Percentiles rank a stretch among this genome's conserved stretches.
phyloP scores from a whole-genome alignment of 2,888 invertebrate genomes.

The Seira musarum region DNA sequence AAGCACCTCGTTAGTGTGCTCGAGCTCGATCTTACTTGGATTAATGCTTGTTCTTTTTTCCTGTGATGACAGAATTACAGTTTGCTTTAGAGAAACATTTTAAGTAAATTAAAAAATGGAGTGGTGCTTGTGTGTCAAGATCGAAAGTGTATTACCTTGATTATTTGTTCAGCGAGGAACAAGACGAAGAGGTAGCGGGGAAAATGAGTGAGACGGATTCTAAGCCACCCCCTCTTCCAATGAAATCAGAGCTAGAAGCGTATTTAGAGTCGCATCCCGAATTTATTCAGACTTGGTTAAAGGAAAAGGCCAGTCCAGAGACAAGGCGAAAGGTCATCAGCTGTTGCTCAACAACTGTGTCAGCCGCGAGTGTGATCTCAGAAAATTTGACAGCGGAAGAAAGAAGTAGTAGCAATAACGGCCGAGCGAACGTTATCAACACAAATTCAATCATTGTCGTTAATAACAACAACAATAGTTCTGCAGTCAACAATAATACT shows the following conservation, averaged over 20 bases:
- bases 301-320: conserved; percentile 82
- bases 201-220: conserved; percentile 53
- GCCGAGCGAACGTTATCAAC: conserved; percentile 27
- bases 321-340: conserved; percentile 73
- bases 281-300: conserved; percentile 82
- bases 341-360: conserved; percentile 42
- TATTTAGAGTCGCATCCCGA: conserved; percentile 78
- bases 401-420: conserved; percentile 34
- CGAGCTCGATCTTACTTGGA: too few relatives aligned
- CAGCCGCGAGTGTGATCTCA: conserved; percentile 19
- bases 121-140: too few relatives aligned
- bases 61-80: too few relatives aligned
- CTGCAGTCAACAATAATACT: conserved; percentile 49
- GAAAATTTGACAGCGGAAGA: conserved; percentile 25
- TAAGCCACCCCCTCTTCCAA: conserved; percentile 30
- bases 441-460: conserved; percentile 35
- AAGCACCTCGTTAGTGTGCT: too few relatives aligned
- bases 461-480: conserved; percentile 56
- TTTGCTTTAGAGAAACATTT: too few relatives aligned
- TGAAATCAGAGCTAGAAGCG: conserved; percentile 61
- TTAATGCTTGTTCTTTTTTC: too few relatives aligned
- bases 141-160: too few relatives aligned
- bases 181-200: conserved; percentile 5
- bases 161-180: neutral
- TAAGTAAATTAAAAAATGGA: too few relatives aligned